These are phyloP conservation scores for Lasioglossum vierecki DNA, from an alignment of 2,888 invertebrate species.

Conservation along the genomic window DNA sequence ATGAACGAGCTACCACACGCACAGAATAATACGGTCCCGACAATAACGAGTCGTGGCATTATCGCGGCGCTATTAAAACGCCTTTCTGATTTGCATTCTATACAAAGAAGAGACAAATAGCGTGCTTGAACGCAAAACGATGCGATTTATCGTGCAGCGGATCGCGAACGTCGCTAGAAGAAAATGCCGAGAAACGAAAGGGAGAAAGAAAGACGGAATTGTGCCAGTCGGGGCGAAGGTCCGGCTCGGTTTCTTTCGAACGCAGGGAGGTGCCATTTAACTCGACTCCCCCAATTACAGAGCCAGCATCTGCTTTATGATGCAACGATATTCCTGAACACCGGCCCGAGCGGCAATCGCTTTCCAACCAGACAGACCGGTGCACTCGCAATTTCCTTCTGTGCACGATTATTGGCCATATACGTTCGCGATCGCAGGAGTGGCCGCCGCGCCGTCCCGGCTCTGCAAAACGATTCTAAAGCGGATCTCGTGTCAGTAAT, in stretches of 20 bases:
- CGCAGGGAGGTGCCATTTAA: conserved; percentile 29
- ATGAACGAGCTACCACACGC: not conserved
- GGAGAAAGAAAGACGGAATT: conserved; percentile 13
- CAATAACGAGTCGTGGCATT: not conserved
- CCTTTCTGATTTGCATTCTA: not conserved
- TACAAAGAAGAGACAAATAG: conserved; percentile 11
- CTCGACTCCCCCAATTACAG: conserved; percentile 27
- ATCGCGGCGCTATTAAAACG: conserved; percentile 1
- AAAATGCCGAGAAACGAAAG: not conserved
- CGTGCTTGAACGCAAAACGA: not conserved
- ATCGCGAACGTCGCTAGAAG: not conserved
- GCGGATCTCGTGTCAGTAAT: conserved; percentile 72
- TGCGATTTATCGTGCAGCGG: conserved; percentile 4
- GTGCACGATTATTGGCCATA: conserved; percentile 43
- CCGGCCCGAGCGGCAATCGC: conserved; percentile 48
- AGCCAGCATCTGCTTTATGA: conserved; percentile 33
- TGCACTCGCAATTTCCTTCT: conserved; percentile 57
- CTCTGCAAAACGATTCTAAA: conserved; percentile 51
- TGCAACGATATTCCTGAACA: conserved; percentile 50
- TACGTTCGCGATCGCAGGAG: conserved; percentile 31
- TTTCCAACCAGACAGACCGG: not conserved
- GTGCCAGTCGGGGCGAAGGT: conserved; percentile 34
- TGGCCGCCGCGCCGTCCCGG: conserved; percentile 3
- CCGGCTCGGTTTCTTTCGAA: conserved; percentile 27
- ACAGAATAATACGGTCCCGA: not conserved